Conservation (phyloP, 1,140 invertebrate genomes). For the Drosophila persimilis region DNA sequence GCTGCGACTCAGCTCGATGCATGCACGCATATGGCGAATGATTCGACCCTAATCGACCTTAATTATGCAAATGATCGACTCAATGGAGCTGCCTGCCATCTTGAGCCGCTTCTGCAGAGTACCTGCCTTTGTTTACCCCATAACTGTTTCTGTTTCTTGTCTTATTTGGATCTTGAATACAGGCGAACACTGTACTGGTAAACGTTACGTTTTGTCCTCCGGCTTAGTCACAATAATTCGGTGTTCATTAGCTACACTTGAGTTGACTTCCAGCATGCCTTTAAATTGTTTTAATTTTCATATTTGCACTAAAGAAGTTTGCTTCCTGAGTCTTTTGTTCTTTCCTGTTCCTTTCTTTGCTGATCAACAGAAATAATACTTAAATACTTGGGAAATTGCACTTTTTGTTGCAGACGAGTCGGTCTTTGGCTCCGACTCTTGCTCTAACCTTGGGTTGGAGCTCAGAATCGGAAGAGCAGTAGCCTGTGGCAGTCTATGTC, state of each 20-base stretch:
- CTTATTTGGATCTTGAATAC: constrained; percentile 22
- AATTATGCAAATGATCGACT: constrained; percentile 72
- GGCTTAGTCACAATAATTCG: background rate
- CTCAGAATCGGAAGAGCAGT: too few relatives aligned
- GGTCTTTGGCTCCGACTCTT: too few relatives aligned
- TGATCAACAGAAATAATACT: too few relatives aligned
- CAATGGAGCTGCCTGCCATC: constrained; percentile 19
- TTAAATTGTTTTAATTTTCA: constrained; percentile 25
- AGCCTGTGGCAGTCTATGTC: too few relatives aligned
- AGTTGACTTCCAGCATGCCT: constrained; percentile 1
- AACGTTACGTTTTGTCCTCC: constrained; percentile 16
- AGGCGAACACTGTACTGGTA: constrained; percentile 4
- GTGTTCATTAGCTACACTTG: constrained; percentile 5
- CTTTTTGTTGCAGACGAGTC: too few relatives aligned
- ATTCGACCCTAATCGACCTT: constrained; percentile 75
- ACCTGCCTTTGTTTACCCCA: constrained; percentile 37
- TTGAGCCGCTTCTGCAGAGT: constrained; percentile 17
- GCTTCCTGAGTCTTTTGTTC: constrained; percentile 59
- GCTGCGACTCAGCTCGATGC: constrained; percentile 50
- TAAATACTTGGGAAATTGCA: too few relatives aligned
- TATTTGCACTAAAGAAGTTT: constrained; percentile 26
- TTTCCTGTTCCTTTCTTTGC: background rate
- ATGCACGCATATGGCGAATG: constrained; percentile 44
- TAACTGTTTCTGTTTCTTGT: constrained; percentile 55
- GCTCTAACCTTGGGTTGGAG: too few relatives aligned